A percentile compares a stretch with the other conserved stretches of the same genome.
phyloP scores from a whole-genome alignment of 2,113 vertebrate species.

The Sylvia atricapilla region DNA sequence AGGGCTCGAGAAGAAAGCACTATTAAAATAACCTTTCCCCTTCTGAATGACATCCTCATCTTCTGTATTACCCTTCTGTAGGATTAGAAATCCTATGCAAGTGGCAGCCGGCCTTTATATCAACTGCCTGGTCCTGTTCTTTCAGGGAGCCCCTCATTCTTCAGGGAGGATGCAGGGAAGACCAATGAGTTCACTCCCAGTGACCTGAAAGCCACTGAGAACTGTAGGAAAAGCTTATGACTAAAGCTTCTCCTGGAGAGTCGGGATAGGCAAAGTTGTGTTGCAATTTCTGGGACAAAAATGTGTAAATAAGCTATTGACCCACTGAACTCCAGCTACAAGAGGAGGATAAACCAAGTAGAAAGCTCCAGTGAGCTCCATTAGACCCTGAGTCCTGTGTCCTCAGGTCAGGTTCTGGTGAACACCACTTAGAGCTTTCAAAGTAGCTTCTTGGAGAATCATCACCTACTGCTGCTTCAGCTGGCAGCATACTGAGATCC shows the following conservation, averaged over 20 bases:
- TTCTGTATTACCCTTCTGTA: background rate
- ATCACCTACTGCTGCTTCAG: background rate
- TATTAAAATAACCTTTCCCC: background rate
- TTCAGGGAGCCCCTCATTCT: background rate
- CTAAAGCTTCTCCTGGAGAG: background rate
- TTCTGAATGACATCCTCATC: background rate
- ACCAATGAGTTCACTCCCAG: background rate
- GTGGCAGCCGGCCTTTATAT: background rate
- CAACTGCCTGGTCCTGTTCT: background rate
- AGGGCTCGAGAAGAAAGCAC: background rate
- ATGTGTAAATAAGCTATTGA: background rate
- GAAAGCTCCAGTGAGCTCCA: background rate
- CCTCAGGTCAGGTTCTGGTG: background rate
- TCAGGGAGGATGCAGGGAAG: background rate
- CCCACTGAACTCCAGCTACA: background rate
- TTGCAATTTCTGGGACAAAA: background rate
- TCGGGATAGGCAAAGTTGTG: background rate
- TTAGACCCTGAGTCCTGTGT: background rate
- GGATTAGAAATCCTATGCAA: background rate
- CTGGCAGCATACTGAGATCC: background rate
- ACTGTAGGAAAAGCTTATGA: background rate
- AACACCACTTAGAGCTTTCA: background rate
- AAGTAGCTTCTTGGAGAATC: background rate
- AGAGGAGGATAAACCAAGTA: background rate
- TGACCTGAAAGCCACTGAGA: background rate